phyloP scores from a whole-genome alignment of 1,140 invertebrate genomes.

The Hycleus phaleratus region DNA sequence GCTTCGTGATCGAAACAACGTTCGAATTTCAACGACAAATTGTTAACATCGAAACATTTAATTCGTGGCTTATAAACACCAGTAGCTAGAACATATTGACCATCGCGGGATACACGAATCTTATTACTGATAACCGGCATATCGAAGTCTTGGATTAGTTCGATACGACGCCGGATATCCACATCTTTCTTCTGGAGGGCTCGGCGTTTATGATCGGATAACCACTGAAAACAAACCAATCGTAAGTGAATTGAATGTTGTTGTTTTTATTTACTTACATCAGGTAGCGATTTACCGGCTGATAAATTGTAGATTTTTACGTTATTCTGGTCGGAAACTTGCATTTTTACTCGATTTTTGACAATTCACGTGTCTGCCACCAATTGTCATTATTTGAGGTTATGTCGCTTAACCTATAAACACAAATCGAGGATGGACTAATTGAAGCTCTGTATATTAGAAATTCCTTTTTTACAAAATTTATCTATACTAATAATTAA shows the following conservation, averaged over 20 bases:
- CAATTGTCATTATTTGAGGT: slow-evolving; percentile 4
- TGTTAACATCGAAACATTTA: slow-evolving; percentile 92
- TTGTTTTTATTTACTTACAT: slow-evolving; percentile 57
- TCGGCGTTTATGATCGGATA: slow-evolving; percentile 82
- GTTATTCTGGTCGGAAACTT: slow-evolving; percentile 81
- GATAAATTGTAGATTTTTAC: slow-evolving; percentile 98
- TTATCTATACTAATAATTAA: too few relatives aligned
- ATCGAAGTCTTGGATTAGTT: slow-evolving; percentile 98
- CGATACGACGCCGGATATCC: slow-evolving; percentile 81
- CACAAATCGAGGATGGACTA: too few relatives aligned
- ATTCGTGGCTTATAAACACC: slow-evolving; percentile 96
- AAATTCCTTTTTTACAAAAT: too few relatives aligned
- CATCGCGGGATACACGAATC: slow-evolving; percentile 83
- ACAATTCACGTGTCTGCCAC: background rate
- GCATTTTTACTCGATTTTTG: slow-evolving; percentile 48
- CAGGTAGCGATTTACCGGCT: slow-evolving; percentile 91
- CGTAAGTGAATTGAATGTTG: background rate
- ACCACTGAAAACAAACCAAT: slow-evolving; percentile 64
- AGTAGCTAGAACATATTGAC: slow-evolving; percentile 85
- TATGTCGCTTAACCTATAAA: background rate
- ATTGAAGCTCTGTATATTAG: too few relatives aligned
- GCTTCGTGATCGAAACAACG: slow-evolving; percentile 96
- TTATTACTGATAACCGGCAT: slow-evolving; percentile 91
- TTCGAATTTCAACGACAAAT: slow-evolving; percentile 97
- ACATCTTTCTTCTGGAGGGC: slow-evolving; percentile 84